These are phyloP conservation scores for Columba livia DNA, from an alignment of 2,113 vertebrate species.

Conservation along the genomic window DNA sequence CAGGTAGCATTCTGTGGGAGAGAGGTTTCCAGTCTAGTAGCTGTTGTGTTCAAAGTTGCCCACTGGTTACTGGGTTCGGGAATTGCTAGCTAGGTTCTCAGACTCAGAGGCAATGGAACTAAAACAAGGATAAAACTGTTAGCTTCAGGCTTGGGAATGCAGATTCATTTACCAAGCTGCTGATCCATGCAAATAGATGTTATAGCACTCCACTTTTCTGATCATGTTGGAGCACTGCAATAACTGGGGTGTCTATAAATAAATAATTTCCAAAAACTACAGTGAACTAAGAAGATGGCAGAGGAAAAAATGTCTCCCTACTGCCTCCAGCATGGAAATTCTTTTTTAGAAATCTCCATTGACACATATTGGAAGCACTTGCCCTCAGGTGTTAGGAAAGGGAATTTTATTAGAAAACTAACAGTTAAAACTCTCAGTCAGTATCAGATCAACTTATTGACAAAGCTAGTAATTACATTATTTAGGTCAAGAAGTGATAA, in stretches of 20 bases:
- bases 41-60: neutral
- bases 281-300: too few relatives aligned
- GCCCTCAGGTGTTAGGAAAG: too few relatives aligned
- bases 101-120: neutral
- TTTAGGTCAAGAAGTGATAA: neutral
- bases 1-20: neutral
- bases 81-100: neutral
- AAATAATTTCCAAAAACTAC: too few relatives aligned
- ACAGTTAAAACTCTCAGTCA: neutral
- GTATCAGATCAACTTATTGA: neutral
- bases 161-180: neutral
- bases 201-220: too few relatives aligned
- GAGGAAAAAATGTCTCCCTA: too few relatives aligned
- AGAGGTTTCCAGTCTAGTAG: neutral
- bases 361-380: too few relatives aligned
- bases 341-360: too few relatives aligned
- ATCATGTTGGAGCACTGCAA: too few relatives aligned
- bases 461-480: neutral
- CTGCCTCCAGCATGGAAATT: too few relatives aligned
- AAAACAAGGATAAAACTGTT: neutral
- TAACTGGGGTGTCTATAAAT: too few relatives aligned
- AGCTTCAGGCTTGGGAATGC: neutral
- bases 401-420: too few relatives aligned
- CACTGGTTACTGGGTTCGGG: neutral
- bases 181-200: too few relatives aligned